Percentiles rank a stretch among this genome's conserved stretches.
phyloP scores from a whole-genome alignment of 2,797 vertebrate genomes.

The Galaxias olidus region DNA sequence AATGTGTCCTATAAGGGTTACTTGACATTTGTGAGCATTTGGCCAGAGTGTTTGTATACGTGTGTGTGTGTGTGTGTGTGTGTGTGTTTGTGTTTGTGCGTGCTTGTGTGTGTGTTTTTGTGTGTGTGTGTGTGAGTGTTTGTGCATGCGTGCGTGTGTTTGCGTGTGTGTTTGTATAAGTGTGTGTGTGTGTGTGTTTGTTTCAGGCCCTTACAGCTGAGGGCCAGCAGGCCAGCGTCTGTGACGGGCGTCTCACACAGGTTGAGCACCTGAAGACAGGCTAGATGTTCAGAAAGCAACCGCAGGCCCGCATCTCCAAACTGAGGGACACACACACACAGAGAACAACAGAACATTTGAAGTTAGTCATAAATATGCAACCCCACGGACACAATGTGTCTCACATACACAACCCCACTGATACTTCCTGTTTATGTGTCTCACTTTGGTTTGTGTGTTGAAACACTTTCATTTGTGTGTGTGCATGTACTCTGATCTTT shows the following conservation, averaged over 20 bases:
- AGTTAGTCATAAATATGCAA: background rate
- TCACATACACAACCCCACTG: no score
- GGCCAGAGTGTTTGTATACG: no score
- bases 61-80: conserved; percentile 1
- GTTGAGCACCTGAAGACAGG: conserved; percentile 96
- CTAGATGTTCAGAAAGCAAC: conserved; percentile 96
- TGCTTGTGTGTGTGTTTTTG: conserved; percentile 2
- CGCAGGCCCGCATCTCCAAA: conserved; percentile 95
- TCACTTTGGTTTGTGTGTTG: no score
- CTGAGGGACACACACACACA: conserved; percentile 59
- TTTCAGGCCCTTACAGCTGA: conserved; percentile 87
- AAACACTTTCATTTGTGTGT: background rate
- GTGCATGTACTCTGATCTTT: background rate
- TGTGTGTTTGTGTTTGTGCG: conserved; percentile 4
- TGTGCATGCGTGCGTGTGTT: background rate
- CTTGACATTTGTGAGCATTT: no score
- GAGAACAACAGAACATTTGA: background rate
- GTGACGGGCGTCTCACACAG: conserved; percentile 98
- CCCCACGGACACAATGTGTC: background rate
- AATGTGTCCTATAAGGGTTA: no score
- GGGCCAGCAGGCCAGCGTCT: conserved; percentile 91
- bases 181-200: background rate
- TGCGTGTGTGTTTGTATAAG: conserved; percentile 1
- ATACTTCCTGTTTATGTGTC: no score
- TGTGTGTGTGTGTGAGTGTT: background rate